Conservation (phyloP, 2,113 vertebrate species). For the Alaudala cheleensis region DNA sequence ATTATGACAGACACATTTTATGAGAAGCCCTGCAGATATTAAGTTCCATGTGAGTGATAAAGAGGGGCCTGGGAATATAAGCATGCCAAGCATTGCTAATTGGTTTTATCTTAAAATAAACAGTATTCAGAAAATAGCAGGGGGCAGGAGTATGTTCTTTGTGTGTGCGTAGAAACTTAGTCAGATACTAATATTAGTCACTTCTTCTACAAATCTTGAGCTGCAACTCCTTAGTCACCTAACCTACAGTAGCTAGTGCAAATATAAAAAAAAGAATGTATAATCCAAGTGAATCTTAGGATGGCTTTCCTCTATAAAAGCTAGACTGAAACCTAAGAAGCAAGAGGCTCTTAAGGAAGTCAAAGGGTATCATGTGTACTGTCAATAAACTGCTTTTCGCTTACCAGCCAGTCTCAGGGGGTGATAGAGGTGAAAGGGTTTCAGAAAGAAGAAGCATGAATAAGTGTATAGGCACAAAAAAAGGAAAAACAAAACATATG, state of each 20-base stretch:
- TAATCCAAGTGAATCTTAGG: not conserved
- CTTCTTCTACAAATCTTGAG: not conserved
- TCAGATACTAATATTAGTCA: not conserved
- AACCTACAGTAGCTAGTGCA: not conserved
- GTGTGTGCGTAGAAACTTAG: not conserved
- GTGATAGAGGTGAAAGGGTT: not conserved
- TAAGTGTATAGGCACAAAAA: not conserved
- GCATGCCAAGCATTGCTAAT: not conserved
- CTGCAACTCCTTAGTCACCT: not conserved
- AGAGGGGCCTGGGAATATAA: not conserved
- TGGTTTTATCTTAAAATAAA: not conserved
- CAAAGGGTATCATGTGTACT: not conserved
- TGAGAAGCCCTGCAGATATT: not conserved
- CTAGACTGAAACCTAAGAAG: not conserved
- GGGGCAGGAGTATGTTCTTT: fast-evolving
- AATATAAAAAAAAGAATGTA: not conserved
- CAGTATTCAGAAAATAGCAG: not conserved
- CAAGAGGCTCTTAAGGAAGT: not conserved
- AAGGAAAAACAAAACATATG: not conserved
- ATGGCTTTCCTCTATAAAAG: not conserved
- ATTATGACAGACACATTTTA: not conserved
- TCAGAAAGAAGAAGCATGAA: not conserved
- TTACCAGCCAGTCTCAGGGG: not conserved
- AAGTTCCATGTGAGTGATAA: not conserved
- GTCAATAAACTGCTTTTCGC: not conserved